Percentiles rank a stretch among this genome's conserved stretches.
These are phyloP conservation scores for Phocides pigmalion DNA, from an alignment of 1,140 invertebrate genomes.

Conservation along the genomic window DNA sequence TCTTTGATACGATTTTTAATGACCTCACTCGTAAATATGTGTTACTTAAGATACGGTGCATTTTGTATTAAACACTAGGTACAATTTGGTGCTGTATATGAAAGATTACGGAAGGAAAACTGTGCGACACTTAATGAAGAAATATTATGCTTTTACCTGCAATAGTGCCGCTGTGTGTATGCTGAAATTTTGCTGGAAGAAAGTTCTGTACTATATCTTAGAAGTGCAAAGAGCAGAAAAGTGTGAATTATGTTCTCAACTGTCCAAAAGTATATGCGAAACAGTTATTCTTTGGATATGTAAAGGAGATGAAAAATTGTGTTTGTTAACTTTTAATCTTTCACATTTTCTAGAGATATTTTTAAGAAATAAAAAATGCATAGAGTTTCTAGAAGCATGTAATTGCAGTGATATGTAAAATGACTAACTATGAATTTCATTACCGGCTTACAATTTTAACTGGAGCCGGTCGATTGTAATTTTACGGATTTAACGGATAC, in stretches of 20 bases:
- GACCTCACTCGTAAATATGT: too few relatives aligned
- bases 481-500: too few relatives aligned
- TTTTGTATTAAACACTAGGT: background rate
- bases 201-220: conserved; percentile 21
- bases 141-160: conserved; percentile 27
- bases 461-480: too few relatives aligned
- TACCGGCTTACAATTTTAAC: too few relatives aligned
- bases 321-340: too few relatives aligned
- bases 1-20: background rate
- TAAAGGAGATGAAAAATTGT: background rate
- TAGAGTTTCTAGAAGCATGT: too few relatives aligned
- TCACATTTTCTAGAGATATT: too few relatives aligned
- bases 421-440: too few relatives aligned
- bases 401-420: too few relatives aligned
- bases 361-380: too few relatives aligned
- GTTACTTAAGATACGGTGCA: background rate
- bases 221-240: conserved; percentile 12
- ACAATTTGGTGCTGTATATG: background rate
- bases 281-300: conserved; percentile 16
- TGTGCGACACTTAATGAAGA: conserved; percentile 15
- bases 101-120: conserved; percentile 9
- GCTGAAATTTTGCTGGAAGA: conserved; percentile 16
- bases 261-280: conserved; percentile 21
- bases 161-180: conserved; percentile 1
- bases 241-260: conserved; percentile 27